A percentile compares a stretch with the other conserved stretches of the same genome.
These are phyloP conservation scores for Smittia aterrima DNA, from an alignment of 2,888 invertebrate species.

Conservation along the genomic window DNA sequence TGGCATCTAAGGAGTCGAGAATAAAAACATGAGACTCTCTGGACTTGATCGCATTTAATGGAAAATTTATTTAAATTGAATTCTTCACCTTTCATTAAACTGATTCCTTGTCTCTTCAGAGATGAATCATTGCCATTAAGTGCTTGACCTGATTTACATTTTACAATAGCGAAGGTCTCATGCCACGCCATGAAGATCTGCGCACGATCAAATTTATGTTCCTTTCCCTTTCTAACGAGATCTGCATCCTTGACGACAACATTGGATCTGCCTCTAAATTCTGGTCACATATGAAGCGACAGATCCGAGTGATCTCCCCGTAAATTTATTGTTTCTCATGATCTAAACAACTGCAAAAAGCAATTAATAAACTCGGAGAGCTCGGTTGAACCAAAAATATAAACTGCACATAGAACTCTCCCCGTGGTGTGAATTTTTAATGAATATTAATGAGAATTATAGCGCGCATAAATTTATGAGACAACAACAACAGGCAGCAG, in stretches of 20 bases:
- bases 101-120: background rate
- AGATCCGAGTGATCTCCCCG: too few relatives aligned
- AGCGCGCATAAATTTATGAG: constrained; percentile 32
- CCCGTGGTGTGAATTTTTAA: constrained; percentile 25
- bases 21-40: background rate
- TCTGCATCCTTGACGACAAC: too few relatives aligned
- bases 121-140: too few relatives aligned
- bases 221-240: too few relatives aligned
- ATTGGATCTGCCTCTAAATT: too few relatives aligned
- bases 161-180: too few relatives aligned
- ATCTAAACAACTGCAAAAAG: constrained; percentile 33
- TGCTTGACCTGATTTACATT: too few relatives aligned
- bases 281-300: too few relatives aligned
- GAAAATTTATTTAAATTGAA: constrained; percentile 31
- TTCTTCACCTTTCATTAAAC: constrained; percentile 13
- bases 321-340: constrained; percentile 33
- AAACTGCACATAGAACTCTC: background rate
- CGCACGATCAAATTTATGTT: too few relatives aligned
- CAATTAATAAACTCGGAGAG: constrained; percentile 15
- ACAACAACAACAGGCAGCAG: background rate
- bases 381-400: background rate
- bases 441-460: constrained; percentile 37
- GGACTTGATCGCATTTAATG: background rate
- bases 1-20: background rate
- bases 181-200: too few relatives aligned